These are phyloP conservation scores for Zygothrica quintamaculata DNA, from an alignment of 2,888 invertebrate species.

Conservation along the genomic window DNA sequence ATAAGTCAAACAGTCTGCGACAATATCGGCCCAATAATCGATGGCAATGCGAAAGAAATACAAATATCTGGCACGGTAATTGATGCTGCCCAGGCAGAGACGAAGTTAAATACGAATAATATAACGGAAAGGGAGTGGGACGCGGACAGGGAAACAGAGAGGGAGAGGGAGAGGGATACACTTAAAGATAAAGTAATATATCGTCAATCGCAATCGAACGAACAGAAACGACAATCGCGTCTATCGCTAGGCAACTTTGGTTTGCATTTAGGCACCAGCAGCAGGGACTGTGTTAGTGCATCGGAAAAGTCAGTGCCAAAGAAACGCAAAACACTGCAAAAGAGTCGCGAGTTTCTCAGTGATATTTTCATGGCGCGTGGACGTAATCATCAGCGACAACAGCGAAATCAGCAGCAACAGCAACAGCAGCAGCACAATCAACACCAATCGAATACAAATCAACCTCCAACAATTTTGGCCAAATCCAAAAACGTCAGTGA, in stretches of 20 bases:
- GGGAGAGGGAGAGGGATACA: constrained; percentile 8
- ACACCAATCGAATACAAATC: constrained; percentile 18
- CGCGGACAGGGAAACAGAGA: constrained; percentile 15
- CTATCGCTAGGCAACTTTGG: constrained; percentile 67
- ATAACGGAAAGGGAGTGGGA: no score
- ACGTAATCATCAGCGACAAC: constrained; percentile 83
- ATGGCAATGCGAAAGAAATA: constrained; percentile 39
- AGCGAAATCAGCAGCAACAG: constrained; percentile 62
- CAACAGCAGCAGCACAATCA: constrained; percentile 46
- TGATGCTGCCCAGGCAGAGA: constrained; percentile 56
- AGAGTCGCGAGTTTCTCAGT: constrained; percentile 80
- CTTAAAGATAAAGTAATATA: constrained; percentile 37
- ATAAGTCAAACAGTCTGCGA: constrained; percentile 33
- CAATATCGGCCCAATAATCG: constrained; percentile 46
- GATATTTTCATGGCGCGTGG: constrained; percentile 84
- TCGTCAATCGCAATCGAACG: constrained; percentile 60
- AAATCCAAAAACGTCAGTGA: constrained; percentile 36
- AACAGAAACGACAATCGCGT: constrained; percentile 72
- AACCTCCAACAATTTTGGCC: constrained; percentile 3
- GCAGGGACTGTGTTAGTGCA: constrained; percentile 15
- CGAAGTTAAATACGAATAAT: no score
- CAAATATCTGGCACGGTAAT: constrained; percentile 52
- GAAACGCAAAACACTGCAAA: constrained; percentile 76
- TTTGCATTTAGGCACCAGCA: constrained; percentile 37
- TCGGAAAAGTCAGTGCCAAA: constrained; percentile 28